A percentile compares a stretch with the other conserved stretches of the same genome.
Conservation (phyloP, 2,888 invertebrate species). For the Hemaris fuciformis region DNA sequence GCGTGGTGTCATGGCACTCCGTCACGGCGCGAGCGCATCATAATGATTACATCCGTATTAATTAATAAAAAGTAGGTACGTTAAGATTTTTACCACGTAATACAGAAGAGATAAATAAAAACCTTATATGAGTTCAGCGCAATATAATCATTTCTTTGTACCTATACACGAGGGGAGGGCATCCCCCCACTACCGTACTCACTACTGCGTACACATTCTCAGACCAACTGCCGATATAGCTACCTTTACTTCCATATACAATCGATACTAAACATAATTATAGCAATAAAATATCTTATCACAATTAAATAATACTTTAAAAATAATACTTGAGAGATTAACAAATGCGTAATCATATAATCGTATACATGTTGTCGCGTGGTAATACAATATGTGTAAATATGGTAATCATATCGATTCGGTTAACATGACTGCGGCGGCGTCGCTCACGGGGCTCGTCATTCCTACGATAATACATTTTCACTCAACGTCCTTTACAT, state of each 20-base stretch:
- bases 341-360: slow-evolving; percentile 46
- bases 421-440: slow-evolving; percentile 40
- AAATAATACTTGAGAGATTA: slow-evolving; percentile 76
- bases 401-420: slow-evolving; percentile 51
- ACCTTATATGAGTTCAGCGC: slow-evolving; percentile 57
- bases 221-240: slow-evolving; percentile 64
- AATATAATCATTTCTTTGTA: slow-evolving; percentile 80
- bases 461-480: background rate
- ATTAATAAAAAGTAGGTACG: background rate
- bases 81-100: background rate
- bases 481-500: background rate
- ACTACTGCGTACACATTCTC: slow-evolving; percentile 74
- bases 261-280: slow-evolving; percentile 65
- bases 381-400: slow-evolving; percentile 49
- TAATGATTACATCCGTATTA: no score
- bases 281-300: slow-evolving; percentile 74
- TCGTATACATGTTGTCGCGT: slow-evolving; percentile 67
- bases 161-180: slow-evolving; percentile 66
- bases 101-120: slow-evolving; percentile 9
- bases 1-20: background rate
- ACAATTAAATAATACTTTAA: slow-evolving; percentile 78
- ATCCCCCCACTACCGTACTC: slow-evolving; percentile 58
- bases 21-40: background rate
- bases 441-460: background rate
- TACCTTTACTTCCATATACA: slow-evolving; percentile 71